Evolutionary conservation across 37 sponge, comb jelly and placozoan genomes (phyloP), one percentile per base, ranked within the genome.

Genomic region (Geodia barretti): DNA sequence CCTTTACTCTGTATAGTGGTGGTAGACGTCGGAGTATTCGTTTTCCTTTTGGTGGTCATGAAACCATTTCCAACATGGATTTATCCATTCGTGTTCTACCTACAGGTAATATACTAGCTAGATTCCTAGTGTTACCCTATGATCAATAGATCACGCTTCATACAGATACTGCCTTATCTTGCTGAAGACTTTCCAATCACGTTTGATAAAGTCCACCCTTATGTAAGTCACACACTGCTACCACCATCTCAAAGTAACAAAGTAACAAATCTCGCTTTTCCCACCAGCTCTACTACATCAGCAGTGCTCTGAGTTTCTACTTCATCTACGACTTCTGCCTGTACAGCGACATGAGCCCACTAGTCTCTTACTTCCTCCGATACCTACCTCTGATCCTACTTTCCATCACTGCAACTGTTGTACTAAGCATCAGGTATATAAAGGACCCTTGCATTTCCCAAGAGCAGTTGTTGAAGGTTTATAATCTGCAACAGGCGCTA

Each of bases 291-390:
- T 72, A 72, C 76, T 93, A 83, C 66, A 21, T 93, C 9, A 60
- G 65, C 79, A 93, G 93, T 89, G 77, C 29, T 0, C 38, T 81
- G 0, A 67, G 90, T 58, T 74, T 93, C 62, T 93, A 93, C 72
- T 89, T 93, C 40, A 74, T 86, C 68, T 93, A 93, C 66, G 93
- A 93, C 80, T 93, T 93, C 62, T 93, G 93, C 78, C 78, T 93
- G 41, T 89, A 79, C 65, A 40, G 41, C 37, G 78, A 79, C 23
- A 79, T 85, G 73, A 81, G 73, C 36, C 42, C 90, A 21, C 68
- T 82, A 11, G 78, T 76, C 60, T 76, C 89, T 17, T 88, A 86
- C 68, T 41, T 67, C 39, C 72, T 93, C 32, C 82, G 81, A 43
- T 93, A 88, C 64, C 70, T 93, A 26, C 93, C 93, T 5, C 39